These are phyloP conservation scores for Lagodon rhomboides DNA, from an alignment of 2,797 vertebrate species.

Conservation along the genomic window DNA sequence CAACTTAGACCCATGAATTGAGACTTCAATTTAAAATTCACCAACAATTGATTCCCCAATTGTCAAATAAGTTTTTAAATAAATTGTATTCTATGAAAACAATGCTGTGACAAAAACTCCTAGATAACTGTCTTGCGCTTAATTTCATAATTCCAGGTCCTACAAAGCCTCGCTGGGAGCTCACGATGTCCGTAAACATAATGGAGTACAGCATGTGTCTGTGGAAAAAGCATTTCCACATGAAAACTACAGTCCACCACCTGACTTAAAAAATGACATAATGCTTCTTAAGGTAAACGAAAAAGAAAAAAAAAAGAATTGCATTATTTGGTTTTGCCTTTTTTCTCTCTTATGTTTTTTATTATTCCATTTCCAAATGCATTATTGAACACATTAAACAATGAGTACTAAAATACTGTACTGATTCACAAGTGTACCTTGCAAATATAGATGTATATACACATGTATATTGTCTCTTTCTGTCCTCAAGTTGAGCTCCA, in stretches of 20 bases:
- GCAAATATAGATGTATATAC: not conserved
- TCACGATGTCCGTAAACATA: fast-evolving
- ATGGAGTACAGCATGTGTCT: fast-evolving
- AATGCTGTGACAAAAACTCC: not conserved
- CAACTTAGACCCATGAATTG: not conserved
- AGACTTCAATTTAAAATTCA: not conserved
- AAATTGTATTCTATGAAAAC: not conserved
- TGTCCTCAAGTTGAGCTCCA: constrained; percentile 54
- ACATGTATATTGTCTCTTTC: not conserved
- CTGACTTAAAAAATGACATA: constrained; percentile 37
- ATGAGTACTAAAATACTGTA: not conserved
- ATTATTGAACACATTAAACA: not conserved
- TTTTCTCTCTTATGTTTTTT: not conserved
- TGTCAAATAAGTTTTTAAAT: not conserved
- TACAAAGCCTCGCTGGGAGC: constrained; percentile 50
- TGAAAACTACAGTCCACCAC: fast-evolving
- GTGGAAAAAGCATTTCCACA: constrained; percentile 23
- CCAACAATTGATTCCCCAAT: not conserved
- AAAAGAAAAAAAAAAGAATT: fast-evolving
- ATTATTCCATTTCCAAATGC: not conserved
- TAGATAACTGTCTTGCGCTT: not conserved
- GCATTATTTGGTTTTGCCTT: not conserved
- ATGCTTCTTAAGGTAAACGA: constrained; percentile 78
- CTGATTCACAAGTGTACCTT: not conserved
- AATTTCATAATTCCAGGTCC: constrained; percentile 26